Evolutionary conservation across 37 sponge, comb jelly and placozoan species (phyloP).

Genomic region (Beroe forskalii): DNA sequence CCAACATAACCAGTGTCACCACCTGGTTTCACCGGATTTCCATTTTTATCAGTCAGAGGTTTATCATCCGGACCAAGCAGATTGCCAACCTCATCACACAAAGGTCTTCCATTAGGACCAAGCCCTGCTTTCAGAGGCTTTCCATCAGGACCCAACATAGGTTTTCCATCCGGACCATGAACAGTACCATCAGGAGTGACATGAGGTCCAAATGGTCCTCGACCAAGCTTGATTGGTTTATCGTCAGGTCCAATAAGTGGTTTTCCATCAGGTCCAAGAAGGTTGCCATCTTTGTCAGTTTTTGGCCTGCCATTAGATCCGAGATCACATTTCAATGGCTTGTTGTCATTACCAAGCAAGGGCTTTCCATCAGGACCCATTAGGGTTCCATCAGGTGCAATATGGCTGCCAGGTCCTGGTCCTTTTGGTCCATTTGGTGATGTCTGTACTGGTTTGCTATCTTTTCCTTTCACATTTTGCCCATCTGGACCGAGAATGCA

Average conservation of each 20-base stretch:
- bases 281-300: constrained; percentile 27
- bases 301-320: constrained; percentile 48
- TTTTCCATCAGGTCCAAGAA: constrained; percentile 60
- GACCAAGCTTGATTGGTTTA: constrained; percentile 46
- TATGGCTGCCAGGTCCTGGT: constrained; percentile 55
- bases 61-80: constrained; percentile 55
- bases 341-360: constrained; percentile 25
- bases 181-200: constrained; percentile 42
- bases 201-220: constrained; percentile 44
- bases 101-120: constrained; percentile 58
- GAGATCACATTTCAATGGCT: constrained; percentile 60
- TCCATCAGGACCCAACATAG: constrained; percentile 53
- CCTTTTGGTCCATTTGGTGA: constrained; percentile 60
- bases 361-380: constrained; percentile 52
- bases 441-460: constrained; percentile 35
- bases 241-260: constrained; percentile 55
- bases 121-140: constrained; percentile 49
- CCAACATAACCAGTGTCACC: constrained; percentile 34
- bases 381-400: constrained; percentile 55
- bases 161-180: constrained; percentile 50
- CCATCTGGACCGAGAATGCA: constrained; percentile 39
- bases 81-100: constrained; percentile 47
- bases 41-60: constrained; percentile 54
- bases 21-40: constrained; percentile 50
- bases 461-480: constrained; percentile 52